A percentile compares a stretch with the other conserved stretches of the same genome.
Conservation (phyloP, 2,797 vertebrate genomes). For the Anomalospiza imberbis region DNA sequence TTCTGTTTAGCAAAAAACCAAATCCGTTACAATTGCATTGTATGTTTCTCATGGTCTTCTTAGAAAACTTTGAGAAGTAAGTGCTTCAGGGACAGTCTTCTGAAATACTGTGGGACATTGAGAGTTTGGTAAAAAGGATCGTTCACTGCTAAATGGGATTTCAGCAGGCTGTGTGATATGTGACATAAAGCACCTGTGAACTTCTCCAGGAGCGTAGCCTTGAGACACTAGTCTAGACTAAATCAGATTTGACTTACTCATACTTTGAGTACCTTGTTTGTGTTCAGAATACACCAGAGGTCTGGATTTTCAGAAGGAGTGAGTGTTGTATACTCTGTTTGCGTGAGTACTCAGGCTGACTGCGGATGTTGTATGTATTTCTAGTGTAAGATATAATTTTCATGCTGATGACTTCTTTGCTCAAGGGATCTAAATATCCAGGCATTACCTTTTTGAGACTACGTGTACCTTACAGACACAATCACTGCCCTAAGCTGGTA, state of each 20-base stretch:
- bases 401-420: neutral
- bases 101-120: neutral
- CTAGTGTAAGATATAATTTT: neutral
- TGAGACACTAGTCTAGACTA: neutral
- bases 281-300: neutral
- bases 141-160: neutral
- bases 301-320: neutral
- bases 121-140: neutral
- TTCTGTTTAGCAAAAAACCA: neutral
- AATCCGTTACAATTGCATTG: fast-evolving
- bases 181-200: neutral
- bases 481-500: neutral
- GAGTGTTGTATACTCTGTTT: neutral
- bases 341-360: neutral
- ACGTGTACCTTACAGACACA: neutral
- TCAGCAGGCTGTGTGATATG: neutral
- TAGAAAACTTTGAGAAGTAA: neutral
- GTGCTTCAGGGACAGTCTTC: neutral
- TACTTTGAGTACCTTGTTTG: neutral
- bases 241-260: neutral
- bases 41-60: neutral
- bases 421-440: neutral
- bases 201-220: neutral
- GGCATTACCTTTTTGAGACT: neutral
- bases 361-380: neutral